Base-by-base conservation (phyloP, 2,113 vertebrate genomes). In the Setophaga petechia region DNA sequence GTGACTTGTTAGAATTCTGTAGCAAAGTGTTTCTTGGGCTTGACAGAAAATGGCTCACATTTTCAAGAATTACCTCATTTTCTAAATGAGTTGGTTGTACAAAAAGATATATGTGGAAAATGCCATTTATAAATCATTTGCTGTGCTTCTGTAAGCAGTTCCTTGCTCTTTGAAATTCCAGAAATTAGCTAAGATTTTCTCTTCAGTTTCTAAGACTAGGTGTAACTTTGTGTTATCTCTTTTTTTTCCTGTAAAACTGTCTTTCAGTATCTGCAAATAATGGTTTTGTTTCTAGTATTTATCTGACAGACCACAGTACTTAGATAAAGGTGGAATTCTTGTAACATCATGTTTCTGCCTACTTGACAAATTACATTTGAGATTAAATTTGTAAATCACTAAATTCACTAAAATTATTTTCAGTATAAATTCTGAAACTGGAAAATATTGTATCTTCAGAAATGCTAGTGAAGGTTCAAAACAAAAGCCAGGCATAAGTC, bases 1-100 rank as follows among this genome's bases (percentile, higher is more conserved):
- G 49, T 0, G 0, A n/a, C 28, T 15, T 10, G 4, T 46, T 47
- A 43, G 14, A 73, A 54, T 73, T 77, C 33, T 74, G 1, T 7
- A 37, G 28, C 37, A 37, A 37, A 71, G 27, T 6, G 5, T 81
- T 84, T 57, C 33, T 78, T 82, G 12, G 39, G 52, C 27, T 46
- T 68, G 58, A 37, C 19, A 82, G 69, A 67, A 93, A 79, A 51
- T 33, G 3, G 16, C 18, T 81, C 2, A 3, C 22, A 43, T 41
- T 77, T 61, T 49, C 21, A 65, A 15, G 23, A 59, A 71, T 77
- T 67, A 37, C 9, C 5, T 74, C 17, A 21, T 66, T 35, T 51
- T 68, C 69, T 44, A n/a, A 41, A 46, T 59, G 3, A 7, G 6
- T 41, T 57, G 18, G 5, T 72, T 81, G 18, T 55, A 39, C n/a